Evolutionary conservation across 2,113 vertebrate species (phyloP), one percentile per base, ranked within the genome.

Genomic region (Cheirogaleus medius): DNA sequence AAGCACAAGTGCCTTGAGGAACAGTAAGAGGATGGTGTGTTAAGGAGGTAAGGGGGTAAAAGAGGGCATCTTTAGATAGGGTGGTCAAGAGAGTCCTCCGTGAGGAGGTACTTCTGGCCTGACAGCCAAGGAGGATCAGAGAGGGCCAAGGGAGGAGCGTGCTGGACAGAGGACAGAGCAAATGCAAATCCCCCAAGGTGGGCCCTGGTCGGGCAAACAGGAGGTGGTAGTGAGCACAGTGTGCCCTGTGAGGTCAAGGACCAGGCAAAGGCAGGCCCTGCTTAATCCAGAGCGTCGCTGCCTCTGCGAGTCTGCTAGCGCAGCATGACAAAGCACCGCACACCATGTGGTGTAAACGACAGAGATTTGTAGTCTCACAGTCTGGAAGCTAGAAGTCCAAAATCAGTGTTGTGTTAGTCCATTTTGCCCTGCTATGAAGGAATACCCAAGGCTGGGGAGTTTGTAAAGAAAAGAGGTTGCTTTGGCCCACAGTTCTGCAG

Each of bases 121-220:
- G 20, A 90, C 37, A 64, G 27, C 63, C 5, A 21, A n/a, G 21
- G 3, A 27, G 34, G 52, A 52, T 49, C 21, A 60, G 27, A 39
- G 6, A 18, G 49, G 14, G 23, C 8, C 5, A 27, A 37, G 32
- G 68, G 18, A 71, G 77, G 82, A 63, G 20, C 29, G 3, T 8
- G 49, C 17, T 14, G 27, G 49, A 4, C 23, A 52, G 84, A 56
- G 27, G 32, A 69, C 60, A 27, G 11, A 73, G 49, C n/a, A 17
- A 13, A 39, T n/a, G 37, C 21, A 63, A 5, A 4, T 1, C 42
- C 0, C 25, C 13, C 5, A 9, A 34, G 56, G 23, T 15, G 8
- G 27, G 21, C 29, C 6, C 11, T 18, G 54, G 47, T 2, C 29
- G 47, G 18, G 11, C 39, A 47, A 37, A 5, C 6, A 37, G 29